Evolutionary conservation across 2,888 invertebrate species (phyloP).

Genomic region (Metopia argyrocephala): DNA sequence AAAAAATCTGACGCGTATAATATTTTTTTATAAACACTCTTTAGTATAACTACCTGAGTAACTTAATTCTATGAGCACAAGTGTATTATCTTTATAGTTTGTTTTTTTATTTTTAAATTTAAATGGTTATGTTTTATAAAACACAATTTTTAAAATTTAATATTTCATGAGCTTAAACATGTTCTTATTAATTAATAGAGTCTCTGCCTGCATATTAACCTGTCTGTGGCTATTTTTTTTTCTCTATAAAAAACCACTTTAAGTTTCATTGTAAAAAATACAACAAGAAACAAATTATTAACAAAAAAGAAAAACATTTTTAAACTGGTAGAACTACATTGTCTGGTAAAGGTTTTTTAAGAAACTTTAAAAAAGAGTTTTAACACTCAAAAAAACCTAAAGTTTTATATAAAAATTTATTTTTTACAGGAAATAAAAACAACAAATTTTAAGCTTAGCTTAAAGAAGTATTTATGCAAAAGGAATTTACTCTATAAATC

Average conservation of each 20-base stretch:
- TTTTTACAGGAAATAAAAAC: not conserved
- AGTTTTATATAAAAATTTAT: not conserved
- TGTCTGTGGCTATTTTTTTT: not conserved
- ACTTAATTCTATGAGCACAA: no score
- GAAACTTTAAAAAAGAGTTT: not conserved
- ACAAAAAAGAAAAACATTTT: not conserved
- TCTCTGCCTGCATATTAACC: not conserved
- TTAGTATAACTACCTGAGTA: no score
- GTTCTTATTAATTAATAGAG: conserved; percentile 39
- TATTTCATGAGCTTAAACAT: conserved; percentile 11
- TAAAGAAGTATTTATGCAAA: no score
- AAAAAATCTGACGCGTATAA: no score
- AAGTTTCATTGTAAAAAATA: conserved; percentile 34
- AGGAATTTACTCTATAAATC: no score
- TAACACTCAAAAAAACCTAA: not conserved
- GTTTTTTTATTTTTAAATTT: not conserved
- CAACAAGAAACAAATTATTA: not conserved
- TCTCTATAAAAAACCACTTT: conserved; percentile 30
- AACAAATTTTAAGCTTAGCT: no score
- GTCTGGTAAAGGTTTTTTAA: no score
- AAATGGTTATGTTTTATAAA: not conserved
- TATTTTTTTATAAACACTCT: no score
- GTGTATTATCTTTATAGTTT: no score
- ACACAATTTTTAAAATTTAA: conserved; percentile 50
- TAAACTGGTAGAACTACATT: conserved; percentile 24